Evolutionary conservation across 2,888 invertebrate genomes (phyloP).

Genomic region (Patella ulyssiponensis): DNA sequence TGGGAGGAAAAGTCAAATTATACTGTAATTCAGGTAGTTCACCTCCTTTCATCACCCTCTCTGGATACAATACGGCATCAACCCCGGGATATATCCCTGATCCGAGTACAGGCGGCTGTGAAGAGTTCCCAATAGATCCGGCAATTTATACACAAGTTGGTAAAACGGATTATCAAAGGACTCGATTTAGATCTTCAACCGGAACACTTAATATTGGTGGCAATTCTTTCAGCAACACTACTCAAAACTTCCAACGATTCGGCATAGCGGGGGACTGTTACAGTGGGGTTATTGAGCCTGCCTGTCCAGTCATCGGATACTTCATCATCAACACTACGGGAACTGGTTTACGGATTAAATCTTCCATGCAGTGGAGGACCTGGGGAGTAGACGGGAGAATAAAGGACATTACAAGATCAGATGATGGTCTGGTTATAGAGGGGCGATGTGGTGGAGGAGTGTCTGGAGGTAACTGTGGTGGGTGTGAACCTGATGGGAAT

Average conservation of each 20-base stretch:
- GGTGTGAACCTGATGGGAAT: neutral
- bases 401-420: neutral
- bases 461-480: neutral
- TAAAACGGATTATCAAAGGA: neutral
- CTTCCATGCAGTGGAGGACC: neutral
- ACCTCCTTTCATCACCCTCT: neutral
- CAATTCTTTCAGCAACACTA: neutral
- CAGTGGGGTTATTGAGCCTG: neutral
- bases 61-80: neutral
- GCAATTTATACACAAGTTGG: neutral
- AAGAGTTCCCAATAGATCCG: neutral
- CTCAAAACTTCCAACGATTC: neutral
- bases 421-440: neutral
- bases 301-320: neutral
- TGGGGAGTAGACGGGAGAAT: neutral
- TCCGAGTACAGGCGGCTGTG: neutral
- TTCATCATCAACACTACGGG: neutral
- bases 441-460: neutral
- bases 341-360: neutral
- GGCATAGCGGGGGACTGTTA: neutral
- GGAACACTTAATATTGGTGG: neutral
- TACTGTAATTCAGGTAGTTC: neutral
- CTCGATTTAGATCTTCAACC: neutral
- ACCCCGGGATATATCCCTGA: neutral
- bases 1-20: neutral